phyloP scores from a whole-genome alignment of 2,797 vertebrate genomes.

The Cetoscarus ocellatus region DNA sequence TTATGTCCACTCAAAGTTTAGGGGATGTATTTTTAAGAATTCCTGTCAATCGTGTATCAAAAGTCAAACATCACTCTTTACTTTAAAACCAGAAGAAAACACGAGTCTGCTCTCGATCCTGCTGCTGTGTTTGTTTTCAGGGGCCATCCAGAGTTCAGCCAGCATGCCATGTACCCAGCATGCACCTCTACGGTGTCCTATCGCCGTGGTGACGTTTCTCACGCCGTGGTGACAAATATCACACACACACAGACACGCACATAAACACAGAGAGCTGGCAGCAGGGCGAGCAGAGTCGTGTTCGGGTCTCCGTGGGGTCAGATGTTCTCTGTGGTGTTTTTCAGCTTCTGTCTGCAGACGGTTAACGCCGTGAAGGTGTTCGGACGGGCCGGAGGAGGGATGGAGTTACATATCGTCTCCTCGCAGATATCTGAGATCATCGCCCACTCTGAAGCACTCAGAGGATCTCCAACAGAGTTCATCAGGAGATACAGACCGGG shows the following conservation, averaged over 20 bases:
- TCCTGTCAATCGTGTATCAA: neutral
- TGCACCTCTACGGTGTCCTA: constrained; percentile 70
- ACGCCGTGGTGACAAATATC: constrained; percentile 72
- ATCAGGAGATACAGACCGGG: neutral
- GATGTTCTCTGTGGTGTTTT: neutral
- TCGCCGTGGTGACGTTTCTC: constrained; percentile 74
- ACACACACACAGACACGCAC: constrained; percentile 56
- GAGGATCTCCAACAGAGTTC: constrained; percentile 25
- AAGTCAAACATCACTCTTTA: neutral
- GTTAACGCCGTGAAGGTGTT: neutral
- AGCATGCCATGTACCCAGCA: constrained; percentile 55
- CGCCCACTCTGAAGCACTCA: constrained; percentile 26
- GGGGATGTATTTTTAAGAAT: too few species aligned
- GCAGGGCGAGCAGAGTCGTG: constrained; percentile 62
- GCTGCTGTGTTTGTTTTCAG: constrained; percentile 43
- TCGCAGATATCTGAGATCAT: constrained; percentile 41
- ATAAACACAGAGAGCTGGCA: constrained; percentile 57
- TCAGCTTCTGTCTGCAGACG: constrained; percentile 1
- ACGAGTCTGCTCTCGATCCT: constrained; percentile 2
- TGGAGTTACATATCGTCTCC: constrained; percentile 47
- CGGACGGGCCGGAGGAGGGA: constrained; percentile 27
- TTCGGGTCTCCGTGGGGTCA: constrained; percentile 61
- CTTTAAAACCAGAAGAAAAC: constrained; percentile 11
- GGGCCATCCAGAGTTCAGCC: constrained; percentile 67
- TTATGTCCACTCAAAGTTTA: too few species aligned